These are phyloP conservation scores for Triplophysa yarkandensis DNA, from an alignment of 2,797 vertebrate genomes.

Conservation along the genomic window DNA sequence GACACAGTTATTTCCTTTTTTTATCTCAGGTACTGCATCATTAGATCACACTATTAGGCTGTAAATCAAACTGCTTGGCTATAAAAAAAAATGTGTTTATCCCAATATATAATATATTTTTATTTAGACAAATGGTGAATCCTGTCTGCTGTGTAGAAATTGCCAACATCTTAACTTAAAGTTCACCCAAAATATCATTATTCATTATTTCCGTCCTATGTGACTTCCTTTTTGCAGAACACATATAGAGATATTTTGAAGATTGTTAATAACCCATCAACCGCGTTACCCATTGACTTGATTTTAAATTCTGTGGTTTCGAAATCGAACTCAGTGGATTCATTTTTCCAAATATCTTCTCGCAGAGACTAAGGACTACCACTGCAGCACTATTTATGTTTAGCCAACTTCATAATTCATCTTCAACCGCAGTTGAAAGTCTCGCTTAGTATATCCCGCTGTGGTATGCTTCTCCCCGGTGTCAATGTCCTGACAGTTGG, in stretches of 20 bases:
- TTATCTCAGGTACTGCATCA: not conserved
- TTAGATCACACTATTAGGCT: not conserved
- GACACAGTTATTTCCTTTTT: not conserved
- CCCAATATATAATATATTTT: not conserved
- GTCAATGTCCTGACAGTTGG: slow-evolving; percentile 34
- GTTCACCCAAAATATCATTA: too few relatives aligned
- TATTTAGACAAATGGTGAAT: not conserved
- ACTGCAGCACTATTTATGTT: not conserved
- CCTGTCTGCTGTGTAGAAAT: not conserved
- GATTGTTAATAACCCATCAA: too few relatives aligned
- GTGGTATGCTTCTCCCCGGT: not conserved
- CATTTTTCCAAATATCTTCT: too few relatives aligned
- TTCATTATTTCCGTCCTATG: too few relatives aligned
- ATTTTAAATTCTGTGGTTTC: too few relatives aligned
- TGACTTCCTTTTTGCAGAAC: too few relatives aligned
- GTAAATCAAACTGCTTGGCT: not conserved
- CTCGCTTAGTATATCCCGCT: not conserved
- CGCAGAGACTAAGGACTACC: too few relatives aligned
- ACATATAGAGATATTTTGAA: too few relatives aligned
- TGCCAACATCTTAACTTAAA: too few relatives aligned
- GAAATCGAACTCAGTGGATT: too few relatives aligned
- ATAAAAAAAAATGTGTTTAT: not conserved
- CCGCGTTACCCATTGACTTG: too few relatives aligned
- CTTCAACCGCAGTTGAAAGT: slow-evolving; percentile 12
- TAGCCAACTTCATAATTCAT: slow-evolving; percentile 2